These are phyloP conservation scores for Mystacornis crossleyi DNA, from an alignment of 2,113 vertebrate genomes.

Conservation along the genomic window DNA sequence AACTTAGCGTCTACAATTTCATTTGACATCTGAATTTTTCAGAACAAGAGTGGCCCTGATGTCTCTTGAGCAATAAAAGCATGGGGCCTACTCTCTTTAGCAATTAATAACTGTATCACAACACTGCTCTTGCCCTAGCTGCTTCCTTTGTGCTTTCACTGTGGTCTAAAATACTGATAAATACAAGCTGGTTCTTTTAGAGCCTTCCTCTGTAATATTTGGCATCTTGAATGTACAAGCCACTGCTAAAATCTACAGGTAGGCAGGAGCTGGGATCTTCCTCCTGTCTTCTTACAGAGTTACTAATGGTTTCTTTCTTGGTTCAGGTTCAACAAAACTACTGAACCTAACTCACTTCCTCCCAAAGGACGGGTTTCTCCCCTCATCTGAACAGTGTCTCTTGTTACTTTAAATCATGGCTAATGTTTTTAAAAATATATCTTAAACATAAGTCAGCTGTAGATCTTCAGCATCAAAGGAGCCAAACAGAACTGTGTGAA, in stretches of 20 bases:
- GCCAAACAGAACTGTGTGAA: slow-evolving; percentile 60
- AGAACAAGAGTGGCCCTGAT: slow-evolving; percentile 11
- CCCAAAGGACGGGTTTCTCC: slow-evolving; percentile 56
- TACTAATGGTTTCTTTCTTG: slow-evolving; percentile 66
- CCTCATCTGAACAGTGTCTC: slow-evolving; percentile 56
- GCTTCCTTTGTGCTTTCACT: slow-evolving; percentile 37
- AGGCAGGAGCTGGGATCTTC: slow-evolving; percentile 10
- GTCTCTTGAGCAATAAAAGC: slow-evolving; percentile 46
- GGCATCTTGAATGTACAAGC: not conserved
- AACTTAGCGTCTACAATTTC: not conserved
- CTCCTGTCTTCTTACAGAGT: slow-evolving; percentile 42
- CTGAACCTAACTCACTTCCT: slow-evolving; percentile 68
- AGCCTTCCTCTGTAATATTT: slow-evolving; percentile 12
- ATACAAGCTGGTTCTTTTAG: not conserved
- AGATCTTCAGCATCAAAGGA: slow-evolving; percentile 75
- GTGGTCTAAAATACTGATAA: slow-evolving; percentile 51
- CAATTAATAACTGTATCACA: slow-evolving; percentile 52
- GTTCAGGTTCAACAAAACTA: slow-evolving; percentile 70
- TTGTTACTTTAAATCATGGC: slow-evolving; percentile 73
- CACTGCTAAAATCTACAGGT: slow-evolving; percentile 46
- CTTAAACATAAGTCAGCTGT: slow-evolving; percentile 69
- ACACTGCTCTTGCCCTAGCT: not conserved
- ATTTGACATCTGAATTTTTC: slow-evolving; percentile 28
- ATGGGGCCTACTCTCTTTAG: slow-evolving; percentile 19
- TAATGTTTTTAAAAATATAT: slow-evolving; percentile 70